Percentiles rank a stretch among this genome's conserved stretches.
phyloP scores from a whole-genome alignment of 2,797 vertebrate species.

The Octomys mimax region DNA sequence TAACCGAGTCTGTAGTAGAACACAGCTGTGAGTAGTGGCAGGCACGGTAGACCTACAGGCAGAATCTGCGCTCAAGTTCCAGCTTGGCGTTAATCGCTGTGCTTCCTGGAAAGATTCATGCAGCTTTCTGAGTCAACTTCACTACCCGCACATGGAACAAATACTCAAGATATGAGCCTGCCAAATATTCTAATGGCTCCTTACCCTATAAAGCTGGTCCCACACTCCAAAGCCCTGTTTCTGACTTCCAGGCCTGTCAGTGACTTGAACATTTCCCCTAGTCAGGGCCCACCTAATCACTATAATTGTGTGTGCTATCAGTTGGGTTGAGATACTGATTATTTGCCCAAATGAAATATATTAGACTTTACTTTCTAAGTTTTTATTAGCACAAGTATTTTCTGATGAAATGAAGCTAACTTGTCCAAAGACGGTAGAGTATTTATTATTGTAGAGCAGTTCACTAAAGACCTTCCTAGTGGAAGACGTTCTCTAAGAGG shows the following conservation, averaged over 20 bases:
- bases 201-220: neutral
- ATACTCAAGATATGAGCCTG: neutral
- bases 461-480: neutral
- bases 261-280: neutral
- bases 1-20: neutral
- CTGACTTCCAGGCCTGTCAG: neutral
- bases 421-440: neutral
- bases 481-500: neutral
- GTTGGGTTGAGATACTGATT: neutral
- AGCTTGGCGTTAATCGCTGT: neutral
- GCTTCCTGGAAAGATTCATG: neutral
- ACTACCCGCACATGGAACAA: neutral
- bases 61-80: neutral
- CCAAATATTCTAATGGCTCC: neutral
- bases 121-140: neutral
- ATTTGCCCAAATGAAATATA: neutral
- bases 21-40: neutral
- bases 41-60: neutral
- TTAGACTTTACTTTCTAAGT: neutral
- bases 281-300: neutral
- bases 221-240: neutral
- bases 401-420: neutral
- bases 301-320: neutral
- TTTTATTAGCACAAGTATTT: neutral
- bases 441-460: neutral